Conservation (phyloP, 2,888 invertebrate genomes). For the Metalampra italica region DNA sequence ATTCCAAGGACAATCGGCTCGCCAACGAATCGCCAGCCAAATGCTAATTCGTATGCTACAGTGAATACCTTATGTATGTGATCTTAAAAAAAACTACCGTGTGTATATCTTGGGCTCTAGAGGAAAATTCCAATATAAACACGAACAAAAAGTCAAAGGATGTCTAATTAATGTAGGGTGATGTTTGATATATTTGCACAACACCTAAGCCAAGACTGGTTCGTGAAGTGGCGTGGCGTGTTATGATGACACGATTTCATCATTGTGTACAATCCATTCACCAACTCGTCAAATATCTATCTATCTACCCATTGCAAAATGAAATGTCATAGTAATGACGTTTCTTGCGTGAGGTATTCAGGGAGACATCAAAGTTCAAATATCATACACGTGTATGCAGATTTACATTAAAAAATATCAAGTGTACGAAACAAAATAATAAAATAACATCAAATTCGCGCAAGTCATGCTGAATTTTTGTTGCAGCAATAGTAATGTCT, state of each 20-base stretch:
- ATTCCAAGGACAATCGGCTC: slow-evolving; percentile 63
- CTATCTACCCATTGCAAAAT: no score
- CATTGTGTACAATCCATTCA: background rate
- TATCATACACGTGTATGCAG: no score
- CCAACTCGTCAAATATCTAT: no score
- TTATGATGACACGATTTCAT: slow-evolving; percentile 1
- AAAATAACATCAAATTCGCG: no score
- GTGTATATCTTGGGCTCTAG: slow-evolving; percentile 24
- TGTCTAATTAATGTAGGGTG: slow-evolving; percentile 30
- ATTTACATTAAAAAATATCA: no score
- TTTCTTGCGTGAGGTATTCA: no score
- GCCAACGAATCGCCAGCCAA: slow-evolving; percentile 56
- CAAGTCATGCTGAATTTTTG: no score
- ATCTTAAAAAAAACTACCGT: slow-evolving; percentile 49
- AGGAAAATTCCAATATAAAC: slow-evolving; percentile 49
- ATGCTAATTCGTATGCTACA: slow-evolving; percentile 67
- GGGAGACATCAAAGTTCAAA: no score
- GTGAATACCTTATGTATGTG: slow-evolving; percentile 68
- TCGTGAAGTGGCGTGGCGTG: background rate
- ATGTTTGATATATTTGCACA: slow-evolving; percentile 26
- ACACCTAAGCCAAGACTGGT: slow-evolving; percentile 2
- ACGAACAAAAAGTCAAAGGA: slow-evolving; percentile 27
- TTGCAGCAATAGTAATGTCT: no score
- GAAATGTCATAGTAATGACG: no score
- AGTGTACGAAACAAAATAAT: slow-evolving; percentile 17